A percentile compares a stretch with the other conserved stretches of the same genome.
Evolutionary conservation across 2,888 invertebrate genomes (phyloP).

Genomic region (Dusona sp.): DNA sequence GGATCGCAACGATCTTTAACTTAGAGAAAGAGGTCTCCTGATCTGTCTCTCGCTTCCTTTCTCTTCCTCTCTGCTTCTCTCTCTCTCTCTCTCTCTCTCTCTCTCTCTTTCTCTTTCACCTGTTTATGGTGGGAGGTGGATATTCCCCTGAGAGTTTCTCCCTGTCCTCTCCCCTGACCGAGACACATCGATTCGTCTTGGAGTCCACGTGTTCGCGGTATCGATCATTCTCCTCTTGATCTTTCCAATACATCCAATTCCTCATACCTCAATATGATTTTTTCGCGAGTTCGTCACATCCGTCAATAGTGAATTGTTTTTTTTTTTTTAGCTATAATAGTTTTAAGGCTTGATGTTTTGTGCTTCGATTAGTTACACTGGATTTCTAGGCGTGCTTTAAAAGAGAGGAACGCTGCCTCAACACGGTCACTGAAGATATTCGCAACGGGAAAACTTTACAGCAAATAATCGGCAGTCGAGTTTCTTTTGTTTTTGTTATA

Average conservation of each 20-base stretch:
- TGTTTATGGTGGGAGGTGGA: conserved; percentile 60
- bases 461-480: not conserved
- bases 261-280: conserved; percentile 6
- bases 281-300: conserved; percentile 43
- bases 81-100: conserved; percentile 18
- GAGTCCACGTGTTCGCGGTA: conserved; percentile 65
- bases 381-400: not conserved
- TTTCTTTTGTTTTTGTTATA: not conserved
- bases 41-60: not conserved
- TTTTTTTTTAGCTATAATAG: not conserved
- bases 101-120: conserved; percentile 32
- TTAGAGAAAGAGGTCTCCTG: conserved; percentile 10
- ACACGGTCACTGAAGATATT: conserved; percentile 22
- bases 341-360: conserved; percentile 35
- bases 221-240: conserved; percentile 15
- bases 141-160: conserved; percentile 61
- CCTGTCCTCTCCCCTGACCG: conserved; percentile 57
- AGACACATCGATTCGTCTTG: conserved; percentile 62
- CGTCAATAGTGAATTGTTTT: conserved; percentile 13
- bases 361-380: conserved; percentile 37
- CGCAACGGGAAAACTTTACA: conserved; percentile 11
- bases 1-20: conserved; percentile 33
- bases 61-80: conserved; percentile 5
- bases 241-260: not conserved
- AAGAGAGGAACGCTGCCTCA: conserved; percentile 52